phyloP scores from a whole-genome alignment of 2,113 vertebrate genomes.

The Morone chrysops region DNA sequence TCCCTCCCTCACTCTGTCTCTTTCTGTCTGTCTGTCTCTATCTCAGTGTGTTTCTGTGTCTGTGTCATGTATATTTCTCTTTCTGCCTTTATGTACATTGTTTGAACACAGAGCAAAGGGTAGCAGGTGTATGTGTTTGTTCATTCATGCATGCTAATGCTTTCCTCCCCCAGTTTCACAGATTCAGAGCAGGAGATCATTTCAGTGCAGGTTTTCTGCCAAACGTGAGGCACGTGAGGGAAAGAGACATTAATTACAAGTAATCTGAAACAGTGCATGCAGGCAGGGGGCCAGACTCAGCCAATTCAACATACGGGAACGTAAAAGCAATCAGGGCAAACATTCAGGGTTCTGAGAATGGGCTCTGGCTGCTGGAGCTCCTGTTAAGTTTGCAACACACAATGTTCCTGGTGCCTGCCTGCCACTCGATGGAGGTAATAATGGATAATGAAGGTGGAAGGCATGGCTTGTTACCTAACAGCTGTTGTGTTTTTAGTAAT shows the following conservation, averaged over 20 bases:
- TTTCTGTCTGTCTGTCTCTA: constrained; percentile 29
- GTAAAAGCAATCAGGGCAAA: constrained; percentile 26
- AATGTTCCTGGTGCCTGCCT: constrained; percentile 5
- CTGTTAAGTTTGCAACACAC: constrained; percentile 21
- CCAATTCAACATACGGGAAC: constrained; percentile 4
- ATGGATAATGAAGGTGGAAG: constrained; percentile 7
- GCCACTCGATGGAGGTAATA: background rate
- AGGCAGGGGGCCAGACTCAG: constrained; percentile 1
- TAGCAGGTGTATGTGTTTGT: background rate
- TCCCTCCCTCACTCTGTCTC: constrained; percentile 48
- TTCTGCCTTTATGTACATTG: background rate
- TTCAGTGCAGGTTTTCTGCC: constrained; percentile 3
- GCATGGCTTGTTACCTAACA: constrained; percentile 16
- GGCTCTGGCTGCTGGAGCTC: background rate
- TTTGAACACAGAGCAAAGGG: background rate
- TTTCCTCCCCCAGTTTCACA: constrained; percentile 10
- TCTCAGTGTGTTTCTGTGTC: constrained; percentile 21
- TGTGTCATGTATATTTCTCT: constrained; percentile 4
- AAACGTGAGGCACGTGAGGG: constrained; percentile 41
- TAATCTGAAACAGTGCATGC: constrained; percentile 59
- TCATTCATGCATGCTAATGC: background rate
- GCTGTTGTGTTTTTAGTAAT: background rate
- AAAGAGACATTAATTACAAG: constrained; percentile 52
- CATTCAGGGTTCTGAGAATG: background rate
- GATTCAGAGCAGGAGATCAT: constrained; percentile 32